phyloP scores from a whole-genome alignment of 2,113 vertebrate species.

The Heterocephalus glaber region DNA sequence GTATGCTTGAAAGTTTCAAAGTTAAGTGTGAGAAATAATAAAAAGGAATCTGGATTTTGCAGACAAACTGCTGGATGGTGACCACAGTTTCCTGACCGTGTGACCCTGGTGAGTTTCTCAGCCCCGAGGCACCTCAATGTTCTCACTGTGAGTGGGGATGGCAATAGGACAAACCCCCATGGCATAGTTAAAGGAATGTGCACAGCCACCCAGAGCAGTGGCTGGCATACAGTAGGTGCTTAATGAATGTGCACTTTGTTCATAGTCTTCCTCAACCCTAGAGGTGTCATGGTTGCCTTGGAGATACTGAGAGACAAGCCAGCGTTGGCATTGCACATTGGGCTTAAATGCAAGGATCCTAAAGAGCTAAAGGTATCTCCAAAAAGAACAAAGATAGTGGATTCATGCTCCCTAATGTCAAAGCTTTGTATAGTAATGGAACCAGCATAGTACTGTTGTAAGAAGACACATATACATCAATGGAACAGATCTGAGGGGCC shows the following conservation, averaged over 20 bases:
- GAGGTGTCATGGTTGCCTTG: background rate
- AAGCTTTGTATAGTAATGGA: background rate
- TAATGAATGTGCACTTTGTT: background rate
- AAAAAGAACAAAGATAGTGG: background rate
- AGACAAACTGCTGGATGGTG: background rate
- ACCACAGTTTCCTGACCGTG: rapidly evolving
- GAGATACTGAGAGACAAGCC: background rate
- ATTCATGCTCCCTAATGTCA: rapidly evolving
- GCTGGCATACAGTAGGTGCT: background rate
- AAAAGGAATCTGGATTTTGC: background rate
- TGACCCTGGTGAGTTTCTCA: background rate
- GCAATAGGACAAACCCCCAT: background rate
- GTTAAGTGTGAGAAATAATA: background rate
- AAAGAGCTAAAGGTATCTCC: background rate
- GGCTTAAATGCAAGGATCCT: background rate
- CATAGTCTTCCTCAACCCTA: background rate
- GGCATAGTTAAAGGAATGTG: background rate
- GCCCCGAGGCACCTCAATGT: background rate
- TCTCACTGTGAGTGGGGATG: too few relatives aligned
- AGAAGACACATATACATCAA: background rate
- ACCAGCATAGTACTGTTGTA: background rate
- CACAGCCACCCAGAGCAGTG: too few relatives aligned
- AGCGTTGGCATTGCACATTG: background rate
- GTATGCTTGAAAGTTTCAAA: background rate
- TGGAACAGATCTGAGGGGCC: background rate